These are phyloP conservation scores for Ornithorhynchus anatinus DNA, from an alignment of 2,113 vertebrate species.

Conservation along the genomic window DNA sequence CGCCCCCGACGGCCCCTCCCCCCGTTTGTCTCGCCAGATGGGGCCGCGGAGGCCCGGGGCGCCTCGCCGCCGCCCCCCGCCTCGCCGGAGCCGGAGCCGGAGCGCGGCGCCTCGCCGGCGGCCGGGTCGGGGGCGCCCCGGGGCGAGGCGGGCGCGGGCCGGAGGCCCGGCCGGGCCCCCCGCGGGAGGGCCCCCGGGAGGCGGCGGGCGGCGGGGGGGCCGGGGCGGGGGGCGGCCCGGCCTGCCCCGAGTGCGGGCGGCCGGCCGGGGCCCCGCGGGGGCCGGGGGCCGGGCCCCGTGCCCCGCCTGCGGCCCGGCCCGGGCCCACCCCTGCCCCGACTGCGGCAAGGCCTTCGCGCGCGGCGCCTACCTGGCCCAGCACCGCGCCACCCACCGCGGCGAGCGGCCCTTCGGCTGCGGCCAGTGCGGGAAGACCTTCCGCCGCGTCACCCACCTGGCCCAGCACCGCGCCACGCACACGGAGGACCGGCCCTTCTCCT, in stretches of 20 bases:
- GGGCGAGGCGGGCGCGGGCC: too few relatives aligned
- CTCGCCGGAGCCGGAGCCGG: too few relatives aligned
- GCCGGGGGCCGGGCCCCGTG: too few relatives aligned
- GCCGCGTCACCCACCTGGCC: slow-evolving; percentile 89
- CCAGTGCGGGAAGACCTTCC: slow-evolving; percentile 92
- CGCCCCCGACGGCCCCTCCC: too few relatives aligned
- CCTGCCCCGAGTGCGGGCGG: slow-evolving; percentile 20
- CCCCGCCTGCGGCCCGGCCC: slow-evolving; percentile 89
- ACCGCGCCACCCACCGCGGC: slow-evolving; percentile 87
- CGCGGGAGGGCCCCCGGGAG: neutral
- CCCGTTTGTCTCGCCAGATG: too few relatives aligned
- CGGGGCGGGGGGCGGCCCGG: slow-evolving; percentile 29
- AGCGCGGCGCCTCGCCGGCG: too few relatives aligned
- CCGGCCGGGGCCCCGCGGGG: neutral
- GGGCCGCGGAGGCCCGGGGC: too few relatives aligned
- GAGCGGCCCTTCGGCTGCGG: slow-evolving; percentile 87
- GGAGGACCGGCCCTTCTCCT: slow-evolving; percentile 64
- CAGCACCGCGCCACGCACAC: slow-evolving; percentile 90
- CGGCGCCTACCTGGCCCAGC: slow-evolving; percentile 94
- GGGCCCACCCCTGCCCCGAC: slow-evolving; percentile 88
- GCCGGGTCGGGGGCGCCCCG: too few relatives aligned
- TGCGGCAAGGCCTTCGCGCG: slow-evolving; percentile 92
- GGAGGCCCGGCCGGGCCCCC: neutral
- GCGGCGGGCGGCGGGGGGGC: slow-evolving; percentile 45
- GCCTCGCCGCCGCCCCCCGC: too few relatives aligned